Conservation (phyloP, 2,797 vertebrate genomes). For the Caiman crocodilus region DNA sequence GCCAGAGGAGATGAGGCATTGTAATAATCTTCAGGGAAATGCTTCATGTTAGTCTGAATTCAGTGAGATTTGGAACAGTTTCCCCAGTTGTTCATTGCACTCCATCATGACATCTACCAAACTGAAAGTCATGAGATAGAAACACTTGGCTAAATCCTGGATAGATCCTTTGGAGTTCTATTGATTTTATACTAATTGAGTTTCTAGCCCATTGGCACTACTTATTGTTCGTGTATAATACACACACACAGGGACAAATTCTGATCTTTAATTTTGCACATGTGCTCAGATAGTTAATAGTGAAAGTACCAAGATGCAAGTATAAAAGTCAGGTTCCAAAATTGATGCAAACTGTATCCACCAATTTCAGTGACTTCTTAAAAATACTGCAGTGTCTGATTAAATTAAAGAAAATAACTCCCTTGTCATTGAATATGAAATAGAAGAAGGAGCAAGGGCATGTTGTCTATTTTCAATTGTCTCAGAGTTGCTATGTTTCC, state of each 20-base stretch:
- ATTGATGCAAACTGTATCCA: not conserved
- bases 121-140: not conserved
- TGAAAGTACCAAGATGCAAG: not conserved
- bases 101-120: not conserved
- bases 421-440: not conserved
- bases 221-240: not conserved
- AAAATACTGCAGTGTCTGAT: not conserved
- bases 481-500: not conserved
- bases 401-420: not conserved
- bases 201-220: not conserved
- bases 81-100: not conserved
- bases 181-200: not conserved
- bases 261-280: not conserved
- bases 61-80: not conserved
- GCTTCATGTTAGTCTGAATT: not conserved
- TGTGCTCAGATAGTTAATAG: not conserved
- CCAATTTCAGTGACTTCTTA: not conserved
- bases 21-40: not conserved
- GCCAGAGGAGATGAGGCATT: not conserved
- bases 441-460: not conserved
- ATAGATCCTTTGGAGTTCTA: not conserved
- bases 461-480: not conserved
- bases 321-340: not conserved
- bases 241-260: not conserved
- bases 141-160: not conserved